Evolutionary conservation across 2,888 invertebrate genomes (phyloP).

Genomic region (Acleris holmiana): DNA sequence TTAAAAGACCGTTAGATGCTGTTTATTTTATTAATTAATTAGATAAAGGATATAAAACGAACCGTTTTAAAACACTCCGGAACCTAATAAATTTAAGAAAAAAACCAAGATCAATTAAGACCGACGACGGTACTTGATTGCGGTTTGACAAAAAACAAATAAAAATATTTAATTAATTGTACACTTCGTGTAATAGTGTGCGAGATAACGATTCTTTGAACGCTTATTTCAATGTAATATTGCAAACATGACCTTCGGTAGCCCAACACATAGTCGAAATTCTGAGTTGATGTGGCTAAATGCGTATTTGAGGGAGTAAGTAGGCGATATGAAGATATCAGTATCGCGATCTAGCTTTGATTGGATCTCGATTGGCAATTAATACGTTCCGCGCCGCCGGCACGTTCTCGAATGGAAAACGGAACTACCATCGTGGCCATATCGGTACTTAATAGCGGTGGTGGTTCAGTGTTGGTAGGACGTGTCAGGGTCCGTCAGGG

Average conservation of each 20-base stretch:
- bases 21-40: too few species aligned
- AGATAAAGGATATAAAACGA: too few species aligned
- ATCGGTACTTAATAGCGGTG: background rate
- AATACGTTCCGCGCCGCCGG: conserved; percentile 54
- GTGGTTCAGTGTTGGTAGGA: too few species aligned
- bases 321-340: conserved; percentile 68
- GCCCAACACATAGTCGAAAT: too few species aligned
- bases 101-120: conserved; percentile 29
- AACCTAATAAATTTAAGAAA: too few species aligned
- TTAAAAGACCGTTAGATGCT: conserved; percentile 8
- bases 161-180: conserved; percentile 43
- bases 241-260: too few species aligned
- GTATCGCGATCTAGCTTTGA: conserved; percentile 64
- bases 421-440: conserved; percentile 8
- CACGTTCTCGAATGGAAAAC: conserved; percentile 37
- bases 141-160: conserved; percentile 34
- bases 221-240: conserved; percentile 20
- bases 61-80: too few species aligned
- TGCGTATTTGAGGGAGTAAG: too few species aligned
- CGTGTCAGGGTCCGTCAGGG: too few species aligned
- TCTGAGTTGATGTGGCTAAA: too few species aligned
- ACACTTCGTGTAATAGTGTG: conserved; percentile 58
- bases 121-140: conserved; percentile 31
- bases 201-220: conserved; percentile 23
- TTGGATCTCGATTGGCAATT: conserved; percentile 68